These are phyloP conservation scores for Cremastobaeus sp. DNA, from an alignment of 2,888 invertebrate genomes.

Conservation along the genomic window DNA sequence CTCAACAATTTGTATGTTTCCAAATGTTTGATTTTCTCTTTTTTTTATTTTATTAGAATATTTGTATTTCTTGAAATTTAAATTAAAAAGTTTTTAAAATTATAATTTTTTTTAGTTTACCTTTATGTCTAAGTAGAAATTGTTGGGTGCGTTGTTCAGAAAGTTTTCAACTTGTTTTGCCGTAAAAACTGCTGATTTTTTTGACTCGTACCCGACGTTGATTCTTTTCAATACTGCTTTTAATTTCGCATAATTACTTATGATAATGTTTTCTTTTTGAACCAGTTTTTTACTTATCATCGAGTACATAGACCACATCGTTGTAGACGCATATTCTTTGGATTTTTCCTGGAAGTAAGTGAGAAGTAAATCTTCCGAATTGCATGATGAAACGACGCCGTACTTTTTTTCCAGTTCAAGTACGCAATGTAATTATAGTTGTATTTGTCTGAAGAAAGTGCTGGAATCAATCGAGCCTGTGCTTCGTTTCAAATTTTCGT, in stretches of 20 bases:
- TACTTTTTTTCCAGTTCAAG: neutral
- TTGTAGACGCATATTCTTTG: neutral
- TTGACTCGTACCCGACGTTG: neutral
- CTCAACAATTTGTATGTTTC: neutral
- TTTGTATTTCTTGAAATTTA: no score
- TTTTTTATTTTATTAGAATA: no score
- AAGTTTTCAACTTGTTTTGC: neutral
- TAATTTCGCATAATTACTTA: neutral
- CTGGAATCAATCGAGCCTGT: neutral
- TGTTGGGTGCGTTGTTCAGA: neutral
- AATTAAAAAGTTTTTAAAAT: no score
- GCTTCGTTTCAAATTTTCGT: neutral
- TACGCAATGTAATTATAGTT: neutral
- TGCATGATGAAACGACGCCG: neutral
- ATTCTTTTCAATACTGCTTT: neutral
- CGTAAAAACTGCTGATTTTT: neutral
- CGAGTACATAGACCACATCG: neutral
- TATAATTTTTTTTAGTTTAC: neutral
- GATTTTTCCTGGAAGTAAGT: neutral
- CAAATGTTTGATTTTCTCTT: neutral
- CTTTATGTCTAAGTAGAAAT: neutral
- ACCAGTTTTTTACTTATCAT: neutral
- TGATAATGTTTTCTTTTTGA: neutral
- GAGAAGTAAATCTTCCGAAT: neutral
- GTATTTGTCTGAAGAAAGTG: neutral